phyloP scores from a whole-genome alignment of 1,140 invertebrate species.

The Trissolcus basalis region DNA sequence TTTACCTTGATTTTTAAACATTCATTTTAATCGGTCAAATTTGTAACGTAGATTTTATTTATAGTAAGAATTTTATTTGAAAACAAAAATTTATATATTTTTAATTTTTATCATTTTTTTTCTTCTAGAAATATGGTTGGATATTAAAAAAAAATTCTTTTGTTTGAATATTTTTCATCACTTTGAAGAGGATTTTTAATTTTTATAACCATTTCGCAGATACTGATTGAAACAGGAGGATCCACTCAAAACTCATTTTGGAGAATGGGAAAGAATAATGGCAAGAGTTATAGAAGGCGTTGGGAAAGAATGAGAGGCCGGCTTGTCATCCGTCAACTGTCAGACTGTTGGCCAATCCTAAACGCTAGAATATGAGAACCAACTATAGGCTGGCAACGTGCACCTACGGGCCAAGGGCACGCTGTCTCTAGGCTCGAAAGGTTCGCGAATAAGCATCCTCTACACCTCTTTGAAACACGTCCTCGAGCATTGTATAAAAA shows the following conservation, averaged over 20 bases:
- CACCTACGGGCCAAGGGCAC: constrained; percentile 68
- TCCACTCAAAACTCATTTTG: constrained; percentile 27
- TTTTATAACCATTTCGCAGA: constrained; percentile 9
- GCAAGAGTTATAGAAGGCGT: constrained; percentile 52
- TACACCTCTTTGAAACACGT: constrained; percentile 51
- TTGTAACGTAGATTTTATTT: no score
- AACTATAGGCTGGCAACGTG: constrained; percentile 49
- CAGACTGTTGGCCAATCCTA: constrained; percentile 73
- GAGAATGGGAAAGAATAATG: constrained; percentile 61
- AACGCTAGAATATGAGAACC: constrained; percentile 63
- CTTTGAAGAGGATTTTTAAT: neutral
- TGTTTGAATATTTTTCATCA: no score
- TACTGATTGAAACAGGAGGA: neutral
- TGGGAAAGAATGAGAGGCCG: constrained; percentile 66
- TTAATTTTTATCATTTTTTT: no score
- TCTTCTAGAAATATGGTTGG: no score
- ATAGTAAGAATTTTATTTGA: no score
- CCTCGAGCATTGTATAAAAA: constrained; percentile 50
- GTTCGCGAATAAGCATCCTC: constrained; percentile 50
- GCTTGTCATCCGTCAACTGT: constrained; percentile 76
- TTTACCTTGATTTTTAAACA: no score
- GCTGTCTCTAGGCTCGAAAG: constrained; percentile 53
- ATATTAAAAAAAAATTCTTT: no score
- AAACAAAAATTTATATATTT: no score
- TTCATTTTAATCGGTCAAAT: no score